phyloP scores from a whole-genome alignment of 2,113 vertebrate genomes.

The Tachuris rubrigastra region DNA sequence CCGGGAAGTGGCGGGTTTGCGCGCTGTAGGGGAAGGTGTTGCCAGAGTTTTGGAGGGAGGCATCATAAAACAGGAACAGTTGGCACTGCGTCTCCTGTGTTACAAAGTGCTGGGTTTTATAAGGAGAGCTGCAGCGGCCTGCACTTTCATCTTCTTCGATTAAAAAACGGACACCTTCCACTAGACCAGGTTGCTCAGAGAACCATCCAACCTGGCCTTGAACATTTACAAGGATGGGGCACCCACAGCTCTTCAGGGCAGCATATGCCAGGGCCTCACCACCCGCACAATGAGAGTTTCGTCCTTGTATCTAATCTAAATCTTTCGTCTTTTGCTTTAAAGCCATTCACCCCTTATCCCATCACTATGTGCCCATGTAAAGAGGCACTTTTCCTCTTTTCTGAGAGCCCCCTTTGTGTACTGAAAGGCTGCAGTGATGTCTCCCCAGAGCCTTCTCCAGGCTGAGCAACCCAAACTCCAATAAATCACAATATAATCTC shows the following conservation, averaged over 20 bases:
- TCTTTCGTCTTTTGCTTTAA: background rate
- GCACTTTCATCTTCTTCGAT: background rate
- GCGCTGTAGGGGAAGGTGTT: background rate
- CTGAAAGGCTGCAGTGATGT: background rate
- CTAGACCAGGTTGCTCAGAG: background rate
- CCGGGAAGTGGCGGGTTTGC: too few species aligned
- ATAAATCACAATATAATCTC: rapidly evolving
- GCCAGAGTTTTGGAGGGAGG: background rate
- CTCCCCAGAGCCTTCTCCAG: background rate
- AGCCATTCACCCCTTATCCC: background rate
- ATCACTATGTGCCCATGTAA: background rate
- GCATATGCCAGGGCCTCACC: background rate
- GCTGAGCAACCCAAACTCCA: background rate
- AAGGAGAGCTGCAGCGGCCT: rapidly evolving
- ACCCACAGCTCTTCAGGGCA: background rate
- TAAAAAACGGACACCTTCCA: too few species aligned
- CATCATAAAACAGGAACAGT: background rate
- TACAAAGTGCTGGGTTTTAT: background rate
- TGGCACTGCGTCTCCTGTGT: background rate
- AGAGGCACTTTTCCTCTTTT: background rate
- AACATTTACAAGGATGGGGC: background rate
- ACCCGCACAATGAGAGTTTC: background rate
- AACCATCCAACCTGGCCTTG: background rate
- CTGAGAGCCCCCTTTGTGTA: background rate
- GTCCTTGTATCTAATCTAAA: background rate